These are phyloP conservation scores for Virgularia gustaviana DNA, from an alignment of 92 coral and sea anemone genomes.

Conservation along the genomic window DNA sequence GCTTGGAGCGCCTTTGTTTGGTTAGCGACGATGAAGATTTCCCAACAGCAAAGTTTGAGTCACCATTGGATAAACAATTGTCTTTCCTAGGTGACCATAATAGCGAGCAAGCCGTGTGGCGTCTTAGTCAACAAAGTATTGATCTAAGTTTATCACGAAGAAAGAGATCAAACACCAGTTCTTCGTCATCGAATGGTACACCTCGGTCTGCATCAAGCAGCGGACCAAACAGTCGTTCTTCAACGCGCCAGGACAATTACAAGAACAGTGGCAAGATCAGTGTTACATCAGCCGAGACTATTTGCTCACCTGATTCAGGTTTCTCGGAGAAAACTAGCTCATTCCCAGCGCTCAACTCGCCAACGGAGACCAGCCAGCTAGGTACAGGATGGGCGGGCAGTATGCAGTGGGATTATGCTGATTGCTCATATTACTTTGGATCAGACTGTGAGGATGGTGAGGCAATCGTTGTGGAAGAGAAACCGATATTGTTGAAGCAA, in stretches of 20 bases:
- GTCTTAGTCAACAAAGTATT: slow-evolving; percentile 26
- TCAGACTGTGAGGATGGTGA: neutral
- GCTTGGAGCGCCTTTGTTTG: slow-evolving; percentile 27
- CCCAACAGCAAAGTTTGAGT: neutral
- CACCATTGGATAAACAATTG: neutral
- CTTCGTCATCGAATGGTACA: slow-evolving; percentile 2
- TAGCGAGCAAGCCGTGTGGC: slow-evolving; percentile 26
- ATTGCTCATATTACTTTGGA: slow-evolving; percentile 10
- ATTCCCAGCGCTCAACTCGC: slow-evolving; percentile 7
- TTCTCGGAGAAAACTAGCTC: slow-evolving; percentile 23
- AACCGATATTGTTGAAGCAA: too few species aligned
- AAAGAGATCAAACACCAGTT: slow-evolving; percentile 9
- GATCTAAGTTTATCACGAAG: slow-evolving; percentile 15
- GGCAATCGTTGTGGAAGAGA: neutral
- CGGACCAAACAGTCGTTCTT: slow-evolving; percentile 32
- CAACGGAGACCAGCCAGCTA: slow-evolving; percentile 11
- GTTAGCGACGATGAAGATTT: slow-evolving; percentile 30
- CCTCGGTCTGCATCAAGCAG: slow-evolving; percentile 17
- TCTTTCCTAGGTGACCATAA: neutral
- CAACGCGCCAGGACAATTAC: neutral
- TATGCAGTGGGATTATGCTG: slow-evolving; percentile 36
- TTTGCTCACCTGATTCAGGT: slow-evolving; percentile 30
- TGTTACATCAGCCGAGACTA: neutral
- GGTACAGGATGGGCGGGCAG: slow-evolving; percentile 35
- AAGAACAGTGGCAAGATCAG: neutral